These are phyloP conservation scores for Proteles cristata DNA, from an alignment of 2,113 vertebrate species.

Conservation along the genomic window DNA sequence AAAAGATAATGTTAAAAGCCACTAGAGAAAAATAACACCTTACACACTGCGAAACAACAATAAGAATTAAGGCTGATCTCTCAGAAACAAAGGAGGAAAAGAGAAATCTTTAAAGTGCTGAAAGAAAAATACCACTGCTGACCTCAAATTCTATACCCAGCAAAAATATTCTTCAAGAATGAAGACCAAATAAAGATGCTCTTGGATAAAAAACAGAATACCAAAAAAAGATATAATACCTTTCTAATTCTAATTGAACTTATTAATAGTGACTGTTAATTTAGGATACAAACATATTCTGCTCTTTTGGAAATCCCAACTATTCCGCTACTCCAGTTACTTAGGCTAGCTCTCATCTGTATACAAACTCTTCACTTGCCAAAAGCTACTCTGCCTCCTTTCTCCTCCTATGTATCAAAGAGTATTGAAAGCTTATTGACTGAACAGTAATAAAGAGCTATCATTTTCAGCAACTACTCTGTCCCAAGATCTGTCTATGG, in stretches of 20 bases:
- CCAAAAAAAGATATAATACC: not conserved
- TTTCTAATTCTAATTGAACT: not conserved
- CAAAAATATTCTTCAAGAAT: conserved; percentile 36
- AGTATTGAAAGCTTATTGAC: not conserved
- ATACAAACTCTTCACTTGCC: not conserved
- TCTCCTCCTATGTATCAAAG: not conserved
- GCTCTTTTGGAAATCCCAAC: not conserved
- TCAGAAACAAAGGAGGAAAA: not conserved
- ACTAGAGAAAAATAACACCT: not conserved
- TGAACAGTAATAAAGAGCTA: not conserved
- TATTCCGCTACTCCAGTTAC: not conserved
- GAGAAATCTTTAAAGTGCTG: not conserved
- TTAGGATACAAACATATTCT: not conserved
- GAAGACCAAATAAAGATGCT: conserved; percentile 4
- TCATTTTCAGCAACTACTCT: conserved; percentile 6
- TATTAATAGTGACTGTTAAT: not conserved
- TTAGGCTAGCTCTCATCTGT: not conserved
- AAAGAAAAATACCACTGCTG: not conserved
- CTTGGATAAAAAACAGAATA: conserved; percentile 9
- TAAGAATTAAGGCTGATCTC: not conserved
- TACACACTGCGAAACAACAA: not conserved
- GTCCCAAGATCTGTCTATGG: not conserved
- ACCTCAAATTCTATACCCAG: not conserved
- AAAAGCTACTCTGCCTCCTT: not conserved
- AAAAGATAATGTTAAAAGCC: not conserved